Percentiles rank a stretch among this genome's conserved stretches.
Conservation (phyloP, 2,888 invertebrate genomes). For the Phytoseiulus persimilis region DNA sequence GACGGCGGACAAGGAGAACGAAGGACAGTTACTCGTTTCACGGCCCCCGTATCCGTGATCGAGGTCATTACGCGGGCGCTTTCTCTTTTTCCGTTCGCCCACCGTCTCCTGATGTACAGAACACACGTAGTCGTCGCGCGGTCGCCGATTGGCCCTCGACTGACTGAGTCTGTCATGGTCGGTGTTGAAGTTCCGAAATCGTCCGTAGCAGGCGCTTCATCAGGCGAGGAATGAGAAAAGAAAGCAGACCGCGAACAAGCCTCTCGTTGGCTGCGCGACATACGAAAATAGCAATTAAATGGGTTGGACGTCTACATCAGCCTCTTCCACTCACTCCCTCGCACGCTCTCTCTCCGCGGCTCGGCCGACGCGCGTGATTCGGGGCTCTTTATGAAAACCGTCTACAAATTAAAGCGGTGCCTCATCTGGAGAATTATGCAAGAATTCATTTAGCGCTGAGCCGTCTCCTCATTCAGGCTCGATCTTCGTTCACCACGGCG, state of each 20-base stretch:
- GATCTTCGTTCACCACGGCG: no score
- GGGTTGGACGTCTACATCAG: slow-evolving; percentile 13
- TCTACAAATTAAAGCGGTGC: not conserved
- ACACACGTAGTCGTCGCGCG: not conserved
- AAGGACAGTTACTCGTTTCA: not conserved
- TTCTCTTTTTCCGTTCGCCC: not conserved
- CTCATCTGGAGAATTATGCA: not conserved
- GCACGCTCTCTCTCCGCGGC: slow-evolving; percentile 18
- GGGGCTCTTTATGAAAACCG: not conserved
- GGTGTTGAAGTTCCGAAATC: not conserved
- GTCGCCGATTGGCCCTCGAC: not conserved
- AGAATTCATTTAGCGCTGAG: not conserved
- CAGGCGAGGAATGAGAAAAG: not conserved
- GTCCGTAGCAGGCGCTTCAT: not conserved
- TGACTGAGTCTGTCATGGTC: not conserved
- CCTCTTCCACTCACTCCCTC: not conserved
- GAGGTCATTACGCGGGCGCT: not conserved
- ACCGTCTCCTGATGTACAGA: not conserved
- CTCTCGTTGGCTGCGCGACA: not conserved
- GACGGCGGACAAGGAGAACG: not conserved
- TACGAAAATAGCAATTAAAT: not conserved
- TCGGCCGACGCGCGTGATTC: not conserved
- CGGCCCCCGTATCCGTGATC: slow-evolving; percentile 5
- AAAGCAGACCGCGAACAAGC: not conserved
- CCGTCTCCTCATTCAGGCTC: not conserved